A percentile compares a stretch with the other conserved stretches of the same genome.
These are phyloP conservation scores for Scolopax rusticola DNA, from an alignment of 2,797 vertebrate species.

Conservation along the genomic window DNA sequence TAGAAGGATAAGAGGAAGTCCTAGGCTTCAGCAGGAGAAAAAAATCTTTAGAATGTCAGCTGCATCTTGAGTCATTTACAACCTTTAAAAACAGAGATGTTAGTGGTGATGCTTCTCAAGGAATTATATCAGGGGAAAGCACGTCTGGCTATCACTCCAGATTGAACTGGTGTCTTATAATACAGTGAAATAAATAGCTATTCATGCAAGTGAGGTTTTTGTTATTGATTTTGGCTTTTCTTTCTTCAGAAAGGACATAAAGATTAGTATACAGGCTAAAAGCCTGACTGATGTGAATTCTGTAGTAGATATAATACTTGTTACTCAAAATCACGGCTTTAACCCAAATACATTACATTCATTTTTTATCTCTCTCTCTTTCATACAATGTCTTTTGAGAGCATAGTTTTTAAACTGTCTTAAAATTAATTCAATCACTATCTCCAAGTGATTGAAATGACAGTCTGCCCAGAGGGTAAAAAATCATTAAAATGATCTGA, in stretches of 20 bases:
- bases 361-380: background rate
- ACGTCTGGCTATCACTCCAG: background rate
- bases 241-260: background rate
- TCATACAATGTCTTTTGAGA: background rate
- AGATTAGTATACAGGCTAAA: background rate
- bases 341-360: background rate
- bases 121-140: background rate
- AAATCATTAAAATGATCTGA: conserved; percentile 14
- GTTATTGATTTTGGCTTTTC: background rate
- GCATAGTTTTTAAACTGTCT: background rate
- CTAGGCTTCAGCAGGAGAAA: background rate
- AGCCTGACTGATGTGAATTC: background rate
- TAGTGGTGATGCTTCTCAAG: background rate
- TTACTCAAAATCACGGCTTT: background rate
- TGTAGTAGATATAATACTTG: background rate
- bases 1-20: background rate
- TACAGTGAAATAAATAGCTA: background rate
- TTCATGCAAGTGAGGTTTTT: accelerated
- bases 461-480: background rate
- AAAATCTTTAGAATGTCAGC: background rate
- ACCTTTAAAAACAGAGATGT: background rate
- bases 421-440: background rate
- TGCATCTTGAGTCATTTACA: background rate
- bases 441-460: background rate
- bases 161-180: background rate